Base-by-base conservation (phyloP, 2,113 vertebrate genomes). In the Gallinago media region DNA sequence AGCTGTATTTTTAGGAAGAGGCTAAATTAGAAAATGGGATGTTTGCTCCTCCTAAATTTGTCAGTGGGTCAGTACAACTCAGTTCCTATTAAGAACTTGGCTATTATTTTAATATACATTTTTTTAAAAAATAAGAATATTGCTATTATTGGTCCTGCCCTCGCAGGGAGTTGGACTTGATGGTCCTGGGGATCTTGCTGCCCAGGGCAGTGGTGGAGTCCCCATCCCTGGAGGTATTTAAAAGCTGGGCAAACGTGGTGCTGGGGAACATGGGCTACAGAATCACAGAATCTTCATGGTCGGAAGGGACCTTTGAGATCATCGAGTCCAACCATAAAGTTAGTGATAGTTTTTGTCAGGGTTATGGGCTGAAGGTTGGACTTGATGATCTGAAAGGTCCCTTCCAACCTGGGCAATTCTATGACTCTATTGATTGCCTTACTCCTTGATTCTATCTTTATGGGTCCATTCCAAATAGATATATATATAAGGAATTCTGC, bases 21-120 rank as follows among this genome's bases (percentile, higher is more conserved):
- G 29, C 59, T 67, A 21, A 71, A 65, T 56, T 22, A 71, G 56
- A 40, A 61, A 26, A 25, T 2, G 7, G 59, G 17, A 34, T 2
- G 12, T 21, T 73, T 4, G 6, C 44, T 74, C 56, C n/a, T 63
- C 32, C 23, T 15, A 5, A 17, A 25, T 52, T 58, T 70, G 34
- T 54, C 31, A 6, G 15, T 5, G 36, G 32, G 15, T 10, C 67
- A 34, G 29, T 13, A 29, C 32, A 6, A n/a, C 17, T 4, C 9
- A 2, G 2, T 32, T 61, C 61, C 54, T 38, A 2, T 15, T 29
- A 18, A 47, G 44, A 52, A 3, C 23, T 2, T 1, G 20, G n/a
- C 29, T 40, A 0, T 77, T 61, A 58, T n/a, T n/a, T 56, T 56
- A 21, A 56, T 32, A 32, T 8, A 32, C 32, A 17, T 21, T 46